Evolutionary conservation across 1,140 invertebrate genomes (phyloP), one percentile per base, ranked within the genome.

Genomic region (Propsilocerus akamusi): DNA sequence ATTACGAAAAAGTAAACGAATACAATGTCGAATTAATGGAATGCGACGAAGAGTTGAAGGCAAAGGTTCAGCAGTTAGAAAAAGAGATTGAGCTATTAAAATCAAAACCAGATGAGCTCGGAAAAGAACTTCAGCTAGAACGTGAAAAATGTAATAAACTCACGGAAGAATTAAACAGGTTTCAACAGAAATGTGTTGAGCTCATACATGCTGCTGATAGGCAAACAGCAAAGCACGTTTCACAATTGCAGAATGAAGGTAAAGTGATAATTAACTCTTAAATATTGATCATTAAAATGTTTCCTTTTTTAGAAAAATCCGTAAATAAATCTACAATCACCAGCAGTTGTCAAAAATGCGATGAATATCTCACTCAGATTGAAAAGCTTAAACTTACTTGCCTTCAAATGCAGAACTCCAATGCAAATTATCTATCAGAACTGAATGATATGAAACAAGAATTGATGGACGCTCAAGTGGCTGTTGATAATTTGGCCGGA

Each of bases 21-120:
- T n/a, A n/a, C n/a, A n/a, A n/a, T n/a, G n/a, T n/a, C n/a, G n/a
- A n/a, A n/a, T n/a, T n/a, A n/a, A n/a, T n/a, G n/a, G n/a, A n/a
- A n/a, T n/a, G n/a, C n/a, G n/a, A n/a, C n/a, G n/a, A n/a, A n/a
- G n/a, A n/a, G n/a, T n/a, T n/a, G n/a, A n/a, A n/a, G n/a, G n/a
- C n/a, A n/a, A n/a, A n/a, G n/a, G n/a, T n/a, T n/a, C n/a, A n/a
- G n/a, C n/a, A n/a, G n/a, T n/a, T n/a, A n/a, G n/a, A n/a, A n/a
- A n/a, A n/a, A n/a, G n/a, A n/a, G n/a, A 61, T 58, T 46, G 52
- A 64, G 34, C 34, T 64, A 10, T 55, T 49, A 11, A 62, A 64
- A 14, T n/a, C 61, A 5, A 52, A 48, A 12, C 50, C 57, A 12
- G 47, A 47, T 3, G 62, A 64, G 46, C 53, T 32, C 24, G 14